phyloP scores from a whole-genome alignment of 2,113 vertebrate species.

The Chrysemys picta region DNA sequence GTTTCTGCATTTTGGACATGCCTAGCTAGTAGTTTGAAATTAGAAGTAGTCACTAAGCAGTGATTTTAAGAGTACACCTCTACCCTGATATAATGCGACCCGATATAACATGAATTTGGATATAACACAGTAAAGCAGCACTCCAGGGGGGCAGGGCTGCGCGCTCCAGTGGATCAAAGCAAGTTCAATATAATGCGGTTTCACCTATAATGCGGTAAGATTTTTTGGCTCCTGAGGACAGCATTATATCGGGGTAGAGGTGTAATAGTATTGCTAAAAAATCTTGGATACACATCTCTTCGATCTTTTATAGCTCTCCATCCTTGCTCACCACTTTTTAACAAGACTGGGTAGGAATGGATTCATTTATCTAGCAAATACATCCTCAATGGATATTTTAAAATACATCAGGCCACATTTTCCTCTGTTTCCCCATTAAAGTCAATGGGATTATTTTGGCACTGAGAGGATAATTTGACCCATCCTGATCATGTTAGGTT shows the following conservation, averaged over 20 bases:
- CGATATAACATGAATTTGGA: no score
- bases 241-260: no score
- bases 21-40: not conserved
- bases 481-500: not conserved
- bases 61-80: not conserved
- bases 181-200: no score
- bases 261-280: not conserved
- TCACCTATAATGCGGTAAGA: no score
- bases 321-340: not conserved
- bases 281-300: not conserved
- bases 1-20: not conserved
- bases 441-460: not conserved
- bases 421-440: not conserved
- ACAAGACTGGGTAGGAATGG: not conserved
- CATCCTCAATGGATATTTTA: not conserved
- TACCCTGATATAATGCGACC: no score
- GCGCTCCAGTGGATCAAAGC: no score
- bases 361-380: not conserved
- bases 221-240: no score
- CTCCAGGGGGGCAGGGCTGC: no score
- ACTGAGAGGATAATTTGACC: not conserved
- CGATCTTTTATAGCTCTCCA: not conserved
- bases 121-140: no score
- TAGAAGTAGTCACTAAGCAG: not conserved
- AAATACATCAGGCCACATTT: not conserved